Base-by-base conservation (phyloP, 37 sponge, comb jelly and placozoan genomes). In the Axinella damicornis region DNA sequence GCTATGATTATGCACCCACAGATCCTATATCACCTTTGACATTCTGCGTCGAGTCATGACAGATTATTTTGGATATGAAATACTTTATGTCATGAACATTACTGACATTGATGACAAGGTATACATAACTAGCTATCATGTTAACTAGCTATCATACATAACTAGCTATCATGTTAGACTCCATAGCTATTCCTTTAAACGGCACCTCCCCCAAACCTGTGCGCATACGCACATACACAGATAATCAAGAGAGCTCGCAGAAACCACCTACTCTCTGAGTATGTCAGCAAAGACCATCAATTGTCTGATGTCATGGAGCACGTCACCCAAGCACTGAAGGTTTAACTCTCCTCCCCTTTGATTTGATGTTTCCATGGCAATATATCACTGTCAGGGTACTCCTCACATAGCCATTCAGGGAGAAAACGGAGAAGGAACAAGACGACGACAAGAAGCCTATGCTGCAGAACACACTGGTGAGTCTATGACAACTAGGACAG, bases 91-190 rank as follows among this genome's bases (percentile, higher is more conserved):
- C 32, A 96, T 98, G 96, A 98, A 98, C 75, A 84, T 98, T 20
- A 98, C 99, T 17, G 99, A 98, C 53, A 81, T 98, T 32, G 99
- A 98, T 54, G 99, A 98, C 65, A 98, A 98, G 81, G 85, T 95
- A 0, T 69, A 38, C 22, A 56, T 18, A 56, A n/a, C n/a, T n/a
- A n/a, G n/a, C n/a, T n/a, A n/a, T n/a, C n/a, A n/a, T n/a, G n/a
- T n/a, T n/a, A n/a, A n/a, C n/a, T n/a, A n/a, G n/a, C n/a, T n/a
- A n/a, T n/a, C n/a, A n/a, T n/a, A n/a, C n/a, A n/a, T n/a, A n/a
- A n/a, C n/a, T n/a, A n/a, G n/a, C n/a, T n/a, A n/a, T n/a, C n/a
- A n/a, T n/a, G n/a, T n/a, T n/a, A n/a, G n/a, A n/a, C n/a, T n/a
- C n/a, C n/a, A n/a, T n/a, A n/a, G n/a, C n/a, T n/a, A n/a, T n/a